These are phyloP conservation scores for Pempheris klunzingeri DNA, from an alignment of 2,797 vertebrate genomes.

Conservation along the genomic window DNA sequence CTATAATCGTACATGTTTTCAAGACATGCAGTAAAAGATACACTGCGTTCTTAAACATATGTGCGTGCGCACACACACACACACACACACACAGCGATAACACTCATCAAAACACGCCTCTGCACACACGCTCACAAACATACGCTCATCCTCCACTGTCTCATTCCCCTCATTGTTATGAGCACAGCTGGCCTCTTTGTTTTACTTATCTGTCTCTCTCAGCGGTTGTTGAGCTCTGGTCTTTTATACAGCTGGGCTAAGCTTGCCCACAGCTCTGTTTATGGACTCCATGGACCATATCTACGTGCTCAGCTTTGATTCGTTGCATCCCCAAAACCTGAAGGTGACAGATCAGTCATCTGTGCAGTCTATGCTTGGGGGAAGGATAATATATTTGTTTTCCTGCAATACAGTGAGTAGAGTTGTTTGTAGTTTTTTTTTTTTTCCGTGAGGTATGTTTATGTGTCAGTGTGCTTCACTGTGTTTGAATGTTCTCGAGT, in stretches of 20 bases:
- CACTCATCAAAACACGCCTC: conserved; percentile 38
- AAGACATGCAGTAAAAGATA: conserved; percentile 2
- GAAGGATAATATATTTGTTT: conserved; percentile 16
- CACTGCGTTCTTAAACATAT: conserved; percentile 32
- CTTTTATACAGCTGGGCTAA: conserved; percentile 63
- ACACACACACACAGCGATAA: conserved; percentile 4
- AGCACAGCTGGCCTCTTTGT: conserved; percentile 83
- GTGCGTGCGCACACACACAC: conserved; percentile 22
- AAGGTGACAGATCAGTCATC: conserved; percentile 45
- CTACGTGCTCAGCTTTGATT: conserved; percentile 44
- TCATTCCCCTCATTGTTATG: conserved; percentile 71
- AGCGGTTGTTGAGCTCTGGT: conserved; percentile 65
- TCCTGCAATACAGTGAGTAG: background rate
- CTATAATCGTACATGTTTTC: background rate
- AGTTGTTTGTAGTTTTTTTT: conserved; percentile 17
- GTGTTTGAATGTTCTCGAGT: background rate
- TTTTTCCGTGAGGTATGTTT: no score
- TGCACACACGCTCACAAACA: conserved; percentile 49
- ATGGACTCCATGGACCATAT: conserved; percentile 35
- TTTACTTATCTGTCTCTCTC: conserved; percentile 78
- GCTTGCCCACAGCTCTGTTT: conserved; percentile 56
- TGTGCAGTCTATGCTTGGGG: background rate
- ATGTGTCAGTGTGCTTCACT: background rate
- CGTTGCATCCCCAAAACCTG: conserved; percentile 41
- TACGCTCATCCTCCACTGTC: conserved; percentile 51